Percentiles rank a stretch among this genome's conserved stretches.
phyloP scores from a whole-genome alignment of 2,113 vertebrate species.

The Chloebia gouldiae region DNA sequence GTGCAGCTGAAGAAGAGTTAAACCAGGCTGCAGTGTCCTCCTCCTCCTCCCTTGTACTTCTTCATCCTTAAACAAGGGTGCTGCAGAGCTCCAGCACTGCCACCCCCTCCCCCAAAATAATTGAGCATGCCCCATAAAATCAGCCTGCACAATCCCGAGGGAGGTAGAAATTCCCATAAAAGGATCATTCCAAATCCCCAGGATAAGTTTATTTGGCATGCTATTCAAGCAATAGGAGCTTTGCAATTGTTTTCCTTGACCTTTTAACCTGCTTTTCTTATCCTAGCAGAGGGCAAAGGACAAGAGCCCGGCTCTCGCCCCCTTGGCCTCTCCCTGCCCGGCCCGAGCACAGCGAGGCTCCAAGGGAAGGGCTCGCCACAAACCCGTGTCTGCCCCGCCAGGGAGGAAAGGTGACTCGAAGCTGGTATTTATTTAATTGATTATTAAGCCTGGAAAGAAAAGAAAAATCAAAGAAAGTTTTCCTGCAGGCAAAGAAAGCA shows the following conservation, averaged over 20 bases:
- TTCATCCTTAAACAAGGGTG: background rate
- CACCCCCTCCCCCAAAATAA: background rate
- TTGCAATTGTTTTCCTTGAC: slow-evolving; percentile 49
- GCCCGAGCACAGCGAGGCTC: background rate
- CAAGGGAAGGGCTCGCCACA: background rate
- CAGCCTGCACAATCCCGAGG: background rate
- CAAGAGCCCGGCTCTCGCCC: background rate
- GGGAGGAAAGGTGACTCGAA: background rate
- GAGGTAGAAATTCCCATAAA: slow-evolving; percentile 30
- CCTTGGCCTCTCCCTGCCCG: background rate
- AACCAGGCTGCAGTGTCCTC: background rate
- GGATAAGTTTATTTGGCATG: slow-evolving; percentile 27
- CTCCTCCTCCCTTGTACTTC: background rate
- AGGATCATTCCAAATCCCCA: background rate
- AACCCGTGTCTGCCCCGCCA: background rate
- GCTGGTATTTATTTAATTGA: slow-evolving; percentile 17
- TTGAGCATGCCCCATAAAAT: background rate
- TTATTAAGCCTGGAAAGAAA: background rate
- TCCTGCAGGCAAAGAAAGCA: background rate
- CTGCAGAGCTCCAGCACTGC: background rate
- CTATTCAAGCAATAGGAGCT: background rate
- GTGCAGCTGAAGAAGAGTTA: background rate
- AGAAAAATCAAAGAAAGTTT: background rate
- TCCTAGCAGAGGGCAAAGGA: slow-evolving; percentile 2
- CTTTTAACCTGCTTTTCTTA: slow-evolving; percentile 43